Percentiles rank a stretch among this genome's conserved stretches.
Evolutionary conservation across 2,888 invertebrate species (phyloP).

Genomic region (Drosophila sordidula): DNA sequence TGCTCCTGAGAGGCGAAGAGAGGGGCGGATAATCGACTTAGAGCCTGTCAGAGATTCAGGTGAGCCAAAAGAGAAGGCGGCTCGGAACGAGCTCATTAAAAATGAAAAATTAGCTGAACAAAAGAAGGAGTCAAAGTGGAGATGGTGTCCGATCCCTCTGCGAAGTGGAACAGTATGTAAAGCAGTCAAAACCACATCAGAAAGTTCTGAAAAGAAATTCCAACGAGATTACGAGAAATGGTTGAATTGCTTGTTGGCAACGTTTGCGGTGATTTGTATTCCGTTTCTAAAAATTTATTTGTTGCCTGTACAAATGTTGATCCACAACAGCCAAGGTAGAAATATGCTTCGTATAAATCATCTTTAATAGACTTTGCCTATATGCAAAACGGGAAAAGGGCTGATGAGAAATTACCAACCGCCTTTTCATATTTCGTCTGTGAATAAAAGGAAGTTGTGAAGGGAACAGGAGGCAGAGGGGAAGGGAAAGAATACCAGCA

Average conservation of each 20-base stretch:
- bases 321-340: conserved; percentile 19
- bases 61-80: neutral
- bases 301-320: conserved; percentile 17
- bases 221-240: conserved; percentile 4
- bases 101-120: conserved; percentile 38
- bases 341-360: conserved; percentile 40
- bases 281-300: conserved; percentile 20
- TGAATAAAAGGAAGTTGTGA: conserved; percentile 27
- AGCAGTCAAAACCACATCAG: conserved; percentile 3
- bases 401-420: conserved; percentile 26
- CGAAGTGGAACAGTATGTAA: conserved; percentile 4
- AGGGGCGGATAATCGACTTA: conserved; percentile 10
- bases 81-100: conserved; percentile 35
- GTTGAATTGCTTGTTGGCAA: neutral
- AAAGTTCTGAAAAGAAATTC: conserved; percentile 6
- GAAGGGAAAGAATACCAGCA: conserved; percentile 10
- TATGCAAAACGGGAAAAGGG: conserved; percentile 15
- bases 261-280: conserved; percentile 42
- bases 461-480: neutral
- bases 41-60: conserved; percentile 4
- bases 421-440: conserved; percentile 31
- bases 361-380: conserved; percentile 38
- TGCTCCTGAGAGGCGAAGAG: conserved; percentile 5
- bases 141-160: neutral
- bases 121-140: conserved; percentile 8